phyloP scores from a whole-genome alignment of 2,888 invertebrate species.

The Caenorhabditis sinica region DNA sequence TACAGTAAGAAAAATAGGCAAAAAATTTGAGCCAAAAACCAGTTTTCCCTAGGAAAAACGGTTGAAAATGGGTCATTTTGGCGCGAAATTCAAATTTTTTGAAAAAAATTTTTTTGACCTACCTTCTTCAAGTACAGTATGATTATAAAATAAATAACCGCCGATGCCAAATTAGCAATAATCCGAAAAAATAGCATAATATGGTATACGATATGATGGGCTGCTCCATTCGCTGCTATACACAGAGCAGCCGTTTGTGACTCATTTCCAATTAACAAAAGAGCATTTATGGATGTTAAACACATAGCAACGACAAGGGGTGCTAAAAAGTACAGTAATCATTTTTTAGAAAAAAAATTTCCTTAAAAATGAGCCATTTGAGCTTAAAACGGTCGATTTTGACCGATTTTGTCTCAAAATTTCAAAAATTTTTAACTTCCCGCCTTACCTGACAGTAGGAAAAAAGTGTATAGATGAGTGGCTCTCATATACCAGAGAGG shows the following conservation, averaged over 20 bases:
- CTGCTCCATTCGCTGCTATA: slow-evolving; percentile 71
- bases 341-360: neutral
- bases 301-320: slow-evolving; percentile 38
- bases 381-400: neutral
- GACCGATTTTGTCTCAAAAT: no score
- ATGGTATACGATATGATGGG: slow-evolving; percentile 68
- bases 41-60: no score
- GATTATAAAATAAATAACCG: slow-evolving; percentile 64
- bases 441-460: slow-evolving; percentile 47
- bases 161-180: slow-evolving; percentile 65
- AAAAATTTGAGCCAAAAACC: no score
- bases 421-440: neutral
- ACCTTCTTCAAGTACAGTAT: slow-evolving; percentile 64
- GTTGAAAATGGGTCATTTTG: no score
- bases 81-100: neutral
- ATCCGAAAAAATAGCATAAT: slow-evolving; percentile 68
- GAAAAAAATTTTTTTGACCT: neutral
- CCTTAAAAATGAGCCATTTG: neutral
- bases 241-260: slow-evolving; percentile 55
- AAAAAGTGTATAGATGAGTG: slow-evolving; percentile 58
- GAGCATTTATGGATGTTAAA: slow-evolving; percentile 55
- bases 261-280: slow-evolving; percentile 43
- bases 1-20: no score
- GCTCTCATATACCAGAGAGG: slow-evolving; percentile 69
- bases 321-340: slow-evolving; percentile 30